Evolutionary conservation across 2,888 invertebrate genomes (phyloP), one percentile per base, ranked within the genome.

Genomic region (Brachylomia viminalis): DNA sequence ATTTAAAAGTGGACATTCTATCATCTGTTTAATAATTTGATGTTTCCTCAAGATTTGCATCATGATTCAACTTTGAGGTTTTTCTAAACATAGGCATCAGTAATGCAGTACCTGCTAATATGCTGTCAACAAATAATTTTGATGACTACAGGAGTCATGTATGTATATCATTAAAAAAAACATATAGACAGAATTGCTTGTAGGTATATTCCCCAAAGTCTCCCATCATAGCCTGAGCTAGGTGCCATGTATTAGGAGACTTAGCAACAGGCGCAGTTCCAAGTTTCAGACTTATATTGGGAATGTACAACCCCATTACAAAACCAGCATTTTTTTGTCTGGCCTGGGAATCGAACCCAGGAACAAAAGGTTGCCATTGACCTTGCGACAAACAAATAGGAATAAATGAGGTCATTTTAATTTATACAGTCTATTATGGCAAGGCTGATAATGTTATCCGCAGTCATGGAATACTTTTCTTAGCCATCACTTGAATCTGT

Each of bases 391-490:
- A 49, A 38, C 13, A 59, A 13, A 33, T 23, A 5, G 3, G 17
- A 17, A 17, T 49, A 49, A 17, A 49, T 49, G 42, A 69, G 62
- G 59, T 61, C 17, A 73, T 73, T 72, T 79, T n/a, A 66, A 78
- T 61, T 59, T 79, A 54, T 47, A 65, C 23, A 52, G 7, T 38
- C 38, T 45, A 72, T n/a, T 47, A 61, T 23, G 42, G 54, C 30
- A 33, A n/a, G 30, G 47, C 54, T 49, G 54, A 66, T 81, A 65
- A 47, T 54, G 68, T 75, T 81, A 69, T 49, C 65, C 47, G 8
- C n/a, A 56, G 47, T 59, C 17, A 54, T 76, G 33, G 54, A 82
- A 69, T 61, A 62, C 15, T 75, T 49, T 59, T 64, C 6, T 47
- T 27, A 45, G 33, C 45, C 30, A 54, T 64, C 45, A 67, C 38